Evolutionary conservation across 1,140 invertebrate genomes (phyloP).

Genomic region (Diprion similis): DNA sequence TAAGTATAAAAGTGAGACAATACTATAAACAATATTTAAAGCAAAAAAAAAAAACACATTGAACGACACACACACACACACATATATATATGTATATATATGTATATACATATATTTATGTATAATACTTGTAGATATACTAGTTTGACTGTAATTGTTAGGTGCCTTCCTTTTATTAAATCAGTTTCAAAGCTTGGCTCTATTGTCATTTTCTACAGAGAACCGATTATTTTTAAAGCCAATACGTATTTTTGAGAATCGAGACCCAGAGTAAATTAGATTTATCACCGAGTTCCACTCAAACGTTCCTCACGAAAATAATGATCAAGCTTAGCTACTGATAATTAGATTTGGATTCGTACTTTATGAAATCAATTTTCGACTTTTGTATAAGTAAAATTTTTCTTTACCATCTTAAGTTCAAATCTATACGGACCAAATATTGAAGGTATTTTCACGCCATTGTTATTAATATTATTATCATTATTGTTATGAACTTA

Average conservation of each 20-base stretch:
- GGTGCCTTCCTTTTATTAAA: slow-evolving; percentile 52
- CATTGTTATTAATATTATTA: slow-evolving; percentile 4
- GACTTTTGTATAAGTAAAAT: not conserved
- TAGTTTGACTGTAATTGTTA: slow-evolving; percentile 41
- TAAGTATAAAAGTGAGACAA: slow-evolving; percentile 33
- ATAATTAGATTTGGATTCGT: no score
- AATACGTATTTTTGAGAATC: no score
- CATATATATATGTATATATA: not conserved
- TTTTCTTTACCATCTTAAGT: not conserved
- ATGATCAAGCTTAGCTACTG: no score
- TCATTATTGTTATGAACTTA: not conserved
- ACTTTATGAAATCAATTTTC: no score
- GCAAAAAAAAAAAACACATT: not conserved
- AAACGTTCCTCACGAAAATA: no score
- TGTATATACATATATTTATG: slow-evolving; percentile 25
- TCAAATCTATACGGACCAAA: slow-evolving; percentile 2
- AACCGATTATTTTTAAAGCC: no score
- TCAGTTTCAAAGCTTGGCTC: not conserved
- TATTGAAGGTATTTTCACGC: not conserved
- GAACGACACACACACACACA: not conserved
- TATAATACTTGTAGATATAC: slow-evolving; percentile 41
- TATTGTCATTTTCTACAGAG: not conserved
- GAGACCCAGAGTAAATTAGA: no score
- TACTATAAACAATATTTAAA: slow-evolving; percentile 32
- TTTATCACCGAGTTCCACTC: no score